Percentiles rank a stretch among this genome's conserved stretches.
Evolutionary conservation across 2,797 vertebrate species (phyloP).

Genomic region (Apogon talboti): DNA sequence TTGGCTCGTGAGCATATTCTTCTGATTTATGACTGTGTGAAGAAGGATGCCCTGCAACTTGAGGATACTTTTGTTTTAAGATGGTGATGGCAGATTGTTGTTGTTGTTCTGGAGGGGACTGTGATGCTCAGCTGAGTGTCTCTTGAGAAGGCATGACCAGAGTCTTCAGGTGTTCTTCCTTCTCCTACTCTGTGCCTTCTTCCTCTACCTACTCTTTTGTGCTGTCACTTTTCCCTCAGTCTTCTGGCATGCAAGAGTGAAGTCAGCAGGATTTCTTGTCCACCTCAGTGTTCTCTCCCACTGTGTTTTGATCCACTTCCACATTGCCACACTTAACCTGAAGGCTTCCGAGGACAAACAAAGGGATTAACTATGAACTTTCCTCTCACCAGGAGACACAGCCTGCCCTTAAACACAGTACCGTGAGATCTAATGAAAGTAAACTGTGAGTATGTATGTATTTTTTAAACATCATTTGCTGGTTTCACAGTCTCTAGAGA

Average conservation of each 20-base stretch:
- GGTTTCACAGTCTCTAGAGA: slow-evolving; percentile 33
- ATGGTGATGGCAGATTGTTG: neutral
- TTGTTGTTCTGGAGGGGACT: slow-evolving; percentile 27
- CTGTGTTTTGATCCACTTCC: slow-evolving; percentile 65
- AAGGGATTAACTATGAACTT: slow-evolving; percentile 79
- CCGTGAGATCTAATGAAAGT: slow-evolving; percentile 50
- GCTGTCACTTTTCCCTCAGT: slow-evolving; percentile 38
- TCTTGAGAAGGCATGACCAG: slow-evolving; percentile 49
- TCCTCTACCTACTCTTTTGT: slow-evolving; percentile 19
- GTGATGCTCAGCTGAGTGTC: slow-evolving; percentile 37
- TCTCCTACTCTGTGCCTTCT: slow-evolving; percentile 28
- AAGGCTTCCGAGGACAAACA: slow-evolving; percentile 68
- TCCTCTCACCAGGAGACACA: slow-evolving; percentile 52
- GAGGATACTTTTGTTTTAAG: slow-evolving; percentile 63
- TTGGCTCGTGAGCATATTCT: slow-evolving; percentile 20
- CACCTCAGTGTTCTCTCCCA: slow-evolving; percentile 53
- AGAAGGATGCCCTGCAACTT: slow-evolving; percentile 57
- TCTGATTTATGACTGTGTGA: slow-evolving; percentile 35
- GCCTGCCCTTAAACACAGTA: slow-evolving; percentile 19
- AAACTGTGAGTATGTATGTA: slow-evolving; percentile 65
- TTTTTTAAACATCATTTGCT: slow-evolving; percentile 22
- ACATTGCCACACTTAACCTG: slow-evolving; percentile 66
- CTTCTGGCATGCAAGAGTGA: slow-evolving; percentile 55
- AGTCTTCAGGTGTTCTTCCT: slow-evolving; percentile 36
- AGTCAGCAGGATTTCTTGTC: slow-evolving; percentile 62